phyloP scores from a whole-genome alignment of 2,888 invertebrate genomes.

The Sturmia bella region DNA sequence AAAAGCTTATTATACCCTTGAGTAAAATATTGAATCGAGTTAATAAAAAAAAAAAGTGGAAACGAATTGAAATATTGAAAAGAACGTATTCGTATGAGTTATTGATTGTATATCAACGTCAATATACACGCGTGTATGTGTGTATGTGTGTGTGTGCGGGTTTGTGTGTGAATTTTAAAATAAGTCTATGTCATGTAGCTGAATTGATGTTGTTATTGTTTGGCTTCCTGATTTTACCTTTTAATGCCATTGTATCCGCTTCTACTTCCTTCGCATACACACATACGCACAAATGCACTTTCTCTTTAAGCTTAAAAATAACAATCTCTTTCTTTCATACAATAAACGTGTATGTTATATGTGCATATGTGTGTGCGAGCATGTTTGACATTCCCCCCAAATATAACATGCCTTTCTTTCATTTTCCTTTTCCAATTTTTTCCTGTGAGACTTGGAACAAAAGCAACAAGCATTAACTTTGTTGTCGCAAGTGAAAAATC shows the following conservation, averaged over 20 bases:
- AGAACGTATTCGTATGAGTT: conserved; percentile 31
- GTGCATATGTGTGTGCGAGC: background rate
- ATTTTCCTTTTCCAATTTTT: conserved; percentile 21
- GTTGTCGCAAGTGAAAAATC: conserved; percentile 28
- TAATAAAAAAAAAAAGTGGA: conserved; percentile 53
- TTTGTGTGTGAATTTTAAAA: conserved; percentile 60
- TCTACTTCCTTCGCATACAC: conserved; percentile 58
- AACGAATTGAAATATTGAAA: conserved; percentile 63
- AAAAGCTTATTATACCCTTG: conserved; percentile 79
- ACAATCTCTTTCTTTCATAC: conserved; percentile 1
- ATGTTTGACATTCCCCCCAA: conserved; percentile 16
- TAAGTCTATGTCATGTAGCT: conserved; percentile 55
- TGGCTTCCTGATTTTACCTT: conserved; percentile 76
- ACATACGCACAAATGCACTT: conserved; percentile 25
- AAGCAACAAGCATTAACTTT: conserved; percentile 49
- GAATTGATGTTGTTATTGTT: conserved; percentile 77
- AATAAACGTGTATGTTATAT: background rate
- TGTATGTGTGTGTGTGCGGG: background rate
- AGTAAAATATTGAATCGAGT: conserved; percentile 77
- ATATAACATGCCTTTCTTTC: conserved; percentile 3
- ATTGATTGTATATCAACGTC: conserved; percentile 24
- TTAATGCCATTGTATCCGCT: conserved; percentile 59
- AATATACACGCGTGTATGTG: background rate
- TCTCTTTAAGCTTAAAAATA: conserved; percentile 12
- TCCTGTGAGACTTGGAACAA: conserved; percentile 34